Evolutionary conservation across 2,888 invertebrate species (phyloP), one percentile per base, ranked within the genome.

Genomic region (Luperina nickerlii): DNA sequence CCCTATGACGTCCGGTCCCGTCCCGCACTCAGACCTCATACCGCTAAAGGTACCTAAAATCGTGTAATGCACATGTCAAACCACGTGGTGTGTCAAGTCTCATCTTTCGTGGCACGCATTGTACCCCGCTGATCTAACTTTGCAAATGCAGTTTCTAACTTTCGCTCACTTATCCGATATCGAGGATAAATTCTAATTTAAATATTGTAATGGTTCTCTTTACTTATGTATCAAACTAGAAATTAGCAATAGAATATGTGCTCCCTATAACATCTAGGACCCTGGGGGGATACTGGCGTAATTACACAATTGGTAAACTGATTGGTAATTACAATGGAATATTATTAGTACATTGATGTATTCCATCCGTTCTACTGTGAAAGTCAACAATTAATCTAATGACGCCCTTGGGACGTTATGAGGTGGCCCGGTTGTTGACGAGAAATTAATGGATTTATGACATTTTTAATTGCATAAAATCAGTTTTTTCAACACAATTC

Each of bases 321-420:
- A 78, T 73, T 60, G 66, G 65, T 85, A 85, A 84, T 84, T 84
- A 84, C 85, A 63, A 63, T 54, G 68, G 24, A 27, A 51, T 81
- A 65, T 42, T 60, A 76, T 73, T 85, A 73, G 77, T 57, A 15
- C 65, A 57, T 20, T 66, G 74, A 51, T 78, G 66, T 78, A 74
- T 62, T 68, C 70, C 45, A 74, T 42, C 54, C 72, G 66, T 3
- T 68, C 57, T 66, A 18, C 72, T 63, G 82, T 78, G 78, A 85
- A 85, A 78, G 15, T 78, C 69, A 69, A 72, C 69, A 84, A 82
- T 84, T 84, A 85, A 67, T 67, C 51, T 75, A 82, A 78, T 75
- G 9, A 75, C 0, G 11, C 68, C 51, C 73, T 8, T 57, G 73
- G 65, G 83, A 79, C 24, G 3, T 11, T 11, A 60, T 32, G 51